Conservation (phyloP, 2,797 vertebrate genomes). For the Myotis myotis region DNA sequence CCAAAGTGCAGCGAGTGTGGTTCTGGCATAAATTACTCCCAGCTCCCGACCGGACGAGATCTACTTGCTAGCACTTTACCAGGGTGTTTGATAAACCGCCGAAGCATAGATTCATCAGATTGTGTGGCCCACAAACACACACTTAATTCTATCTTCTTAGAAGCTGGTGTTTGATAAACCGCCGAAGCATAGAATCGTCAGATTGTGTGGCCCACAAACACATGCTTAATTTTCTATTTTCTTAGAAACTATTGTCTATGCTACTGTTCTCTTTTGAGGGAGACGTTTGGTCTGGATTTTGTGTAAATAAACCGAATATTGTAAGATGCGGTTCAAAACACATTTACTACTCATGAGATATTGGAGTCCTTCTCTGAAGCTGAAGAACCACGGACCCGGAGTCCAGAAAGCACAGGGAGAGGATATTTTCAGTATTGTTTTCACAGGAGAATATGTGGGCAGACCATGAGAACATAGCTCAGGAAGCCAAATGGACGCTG, state of each 20-base stretch:
- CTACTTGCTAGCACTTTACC: not conserved
- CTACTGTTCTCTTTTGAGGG: not conserved
- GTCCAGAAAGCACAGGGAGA: not conserved
- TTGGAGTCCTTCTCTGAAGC: not conserved
- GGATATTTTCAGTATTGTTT: not conserved
- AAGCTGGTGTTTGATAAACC: not conserved
- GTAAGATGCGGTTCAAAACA: constrained; percentile 8
- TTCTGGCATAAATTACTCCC: not conserved
- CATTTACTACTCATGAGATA: not conserved
- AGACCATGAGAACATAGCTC: accelerated
- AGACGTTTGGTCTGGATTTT: constrained; percentile 14
- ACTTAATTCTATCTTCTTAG: not conserved
- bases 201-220: not conserved
- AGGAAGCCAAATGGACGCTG: not conserved
- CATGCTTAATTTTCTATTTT: not conserved
- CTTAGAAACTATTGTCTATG: not conserved
- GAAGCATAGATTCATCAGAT: not conserved
- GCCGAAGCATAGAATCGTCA: not conserved
- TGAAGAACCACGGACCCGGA: not conserved
- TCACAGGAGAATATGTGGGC: not conserved
- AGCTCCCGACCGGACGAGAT: not conserved
- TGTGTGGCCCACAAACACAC: not conserved
- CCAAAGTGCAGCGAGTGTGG: not conserved
- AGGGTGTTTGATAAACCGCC: not conserved
- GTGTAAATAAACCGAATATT: not conserved